Evolutionary conservation across 2,797 vertebrate species (phyloP).

Genomic region (Carcharodon carcharias): DNA sequence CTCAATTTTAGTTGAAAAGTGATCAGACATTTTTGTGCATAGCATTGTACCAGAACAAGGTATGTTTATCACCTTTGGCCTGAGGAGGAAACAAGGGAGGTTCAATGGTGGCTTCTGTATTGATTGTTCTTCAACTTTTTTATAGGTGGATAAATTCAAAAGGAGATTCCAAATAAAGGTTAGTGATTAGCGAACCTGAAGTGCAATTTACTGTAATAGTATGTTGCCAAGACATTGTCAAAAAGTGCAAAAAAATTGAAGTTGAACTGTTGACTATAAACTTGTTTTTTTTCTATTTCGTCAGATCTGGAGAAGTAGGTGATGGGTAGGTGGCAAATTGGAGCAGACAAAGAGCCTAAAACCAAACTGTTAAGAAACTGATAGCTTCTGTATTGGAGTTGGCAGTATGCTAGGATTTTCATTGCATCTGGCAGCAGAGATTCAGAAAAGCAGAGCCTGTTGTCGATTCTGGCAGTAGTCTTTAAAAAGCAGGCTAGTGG

Average conservation of each 20-base stretch:
- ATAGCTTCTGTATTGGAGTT: not conserved
- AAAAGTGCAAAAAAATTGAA: not conserved
- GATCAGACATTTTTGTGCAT: not conserved
- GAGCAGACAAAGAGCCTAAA: not conserved
- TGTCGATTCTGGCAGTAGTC: not conserved
- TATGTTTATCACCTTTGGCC: not conserved
- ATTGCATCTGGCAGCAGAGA: not conserved
- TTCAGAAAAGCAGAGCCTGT: not conserved
- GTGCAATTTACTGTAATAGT: not conserved
- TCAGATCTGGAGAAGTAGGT: not conserved
- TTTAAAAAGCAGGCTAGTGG: not conserved
- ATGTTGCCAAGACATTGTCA: not conserved
- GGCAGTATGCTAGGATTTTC: not conserved
- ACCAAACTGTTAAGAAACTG: not conserved
- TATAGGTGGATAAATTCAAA: not conserved
- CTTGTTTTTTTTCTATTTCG: not conserved
- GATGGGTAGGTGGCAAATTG: not conserved
- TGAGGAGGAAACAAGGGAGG: not conserved
- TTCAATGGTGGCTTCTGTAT: not conserved
- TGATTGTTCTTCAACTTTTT: not conserved
- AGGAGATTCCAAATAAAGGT: not conserved
- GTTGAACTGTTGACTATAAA: not conserved
- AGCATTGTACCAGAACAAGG: not conserved
- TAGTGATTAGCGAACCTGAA: not conserved
- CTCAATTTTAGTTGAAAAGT: not conserved